Conservation (phyloP, 2,888 invertebrate genomes). For the Plebejus melissa region DNA sequence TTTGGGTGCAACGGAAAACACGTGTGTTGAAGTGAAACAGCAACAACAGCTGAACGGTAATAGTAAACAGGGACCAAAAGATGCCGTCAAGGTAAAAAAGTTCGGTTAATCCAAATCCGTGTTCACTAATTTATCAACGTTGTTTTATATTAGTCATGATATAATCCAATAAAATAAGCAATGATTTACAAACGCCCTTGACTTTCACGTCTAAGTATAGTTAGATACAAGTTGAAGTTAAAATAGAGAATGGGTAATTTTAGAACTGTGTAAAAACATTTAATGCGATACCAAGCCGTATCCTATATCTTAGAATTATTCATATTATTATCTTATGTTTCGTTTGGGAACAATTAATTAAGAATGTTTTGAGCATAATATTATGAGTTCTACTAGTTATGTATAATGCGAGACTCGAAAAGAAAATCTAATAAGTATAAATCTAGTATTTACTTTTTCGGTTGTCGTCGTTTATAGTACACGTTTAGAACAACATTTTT, state of each 20-base stretch:
- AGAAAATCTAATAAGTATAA: no score
- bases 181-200: constrained; percentile 6
- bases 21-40: constrained; percentile 58
- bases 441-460: no score
- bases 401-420: no score
- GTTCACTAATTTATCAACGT: constrained; percentile 57
- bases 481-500: no score
- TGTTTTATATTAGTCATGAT: constrained; percentile 62
- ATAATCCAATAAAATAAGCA: constrained; percentile 43
- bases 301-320: neutral
- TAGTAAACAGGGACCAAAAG: constrained; percentile 43
- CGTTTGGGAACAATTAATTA: neutral
- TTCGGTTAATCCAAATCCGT: constrained; percentile 57
- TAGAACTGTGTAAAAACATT: neutral
- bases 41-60: constrained; percentile 46
- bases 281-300: neutral
- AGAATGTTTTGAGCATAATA: no score
- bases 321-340: neutral
- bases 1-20: constrained; percentile 50
- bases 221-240: constrained; percentile 3
- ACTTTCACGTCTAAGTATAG: constrained; percentile 22
- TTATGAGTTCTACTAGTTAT: no score
- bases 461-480: no score
- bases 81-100: constrained; percentile 60
- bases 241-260: constrained; percentile 15